phyloP scores from a whole-genome alignment of 1,140 invertebrate species.

The Diploscapter pachys region DNA sequence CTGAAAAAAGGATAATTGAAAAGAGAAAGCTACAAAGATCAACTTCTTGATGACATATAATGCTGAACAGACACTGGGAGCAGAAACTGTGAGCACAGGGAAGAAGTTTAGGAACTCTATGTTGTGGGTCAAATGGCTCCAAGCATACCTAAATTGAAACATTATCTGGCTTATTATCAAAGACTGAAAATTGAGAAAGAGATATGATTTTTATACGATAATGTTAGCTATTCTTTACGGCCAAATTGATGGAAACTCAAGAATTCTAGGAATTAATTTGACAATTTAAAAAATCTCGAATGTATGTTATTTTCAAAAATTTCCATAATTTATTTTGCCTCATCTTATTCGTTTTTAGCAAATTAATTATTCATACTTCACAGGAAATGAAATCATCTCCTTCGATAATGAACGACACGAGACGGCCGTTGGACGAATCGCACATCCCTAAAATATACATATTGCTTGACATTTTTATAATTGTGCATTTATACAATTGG shows the following conservation, averaged over 20 bases:
- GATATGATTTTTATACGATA: too few species aligned
- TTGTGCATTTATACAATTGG: too few species aligned
- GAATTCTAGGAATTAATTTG: too few species aligned
- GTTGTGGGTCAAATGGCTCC: conserved; percentile 35
- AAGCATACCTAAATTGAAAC: conserved; percentile 22
- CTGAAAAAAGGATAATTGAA: conserved; percentile 38
- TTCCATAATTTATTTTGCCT: too few species aligned
- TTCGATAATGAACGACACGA: conserved; percentile 29
- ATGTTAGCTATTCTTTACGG: too few species aligned
- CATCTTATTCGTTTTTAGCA: too few species aligned
- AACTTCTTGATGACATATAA: conserved; percentile 46
- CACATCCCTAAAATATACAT: not conserved
- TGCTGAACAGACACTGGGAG: conserved; percentile 40
- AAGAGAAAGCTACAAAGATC: conserved; percentile 4
- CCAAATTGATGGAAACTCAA: too few species aligned
- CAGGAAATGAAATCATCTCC: conserved; percentile 33
- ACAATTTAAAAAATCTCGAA: too few species aligned
- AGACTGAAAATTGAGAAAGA: too few species aligned
- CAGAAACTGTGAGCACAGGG: conserved; percentile 54
- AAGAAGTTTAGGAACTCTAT: conserved; percentile 43
- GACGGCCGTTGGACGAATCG: conserved; percentile 8
- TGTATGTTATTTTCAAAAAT: too few species aligned
- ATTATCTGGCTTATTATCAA: too few species aligned
- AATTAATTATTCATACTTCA: not conserved
- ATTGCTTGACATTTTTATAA: too few species aligned